phyloP scores from a whole-genome alignment of 2,797 vertebrate genomes.

The Peromyscus attwateri region DNA sequence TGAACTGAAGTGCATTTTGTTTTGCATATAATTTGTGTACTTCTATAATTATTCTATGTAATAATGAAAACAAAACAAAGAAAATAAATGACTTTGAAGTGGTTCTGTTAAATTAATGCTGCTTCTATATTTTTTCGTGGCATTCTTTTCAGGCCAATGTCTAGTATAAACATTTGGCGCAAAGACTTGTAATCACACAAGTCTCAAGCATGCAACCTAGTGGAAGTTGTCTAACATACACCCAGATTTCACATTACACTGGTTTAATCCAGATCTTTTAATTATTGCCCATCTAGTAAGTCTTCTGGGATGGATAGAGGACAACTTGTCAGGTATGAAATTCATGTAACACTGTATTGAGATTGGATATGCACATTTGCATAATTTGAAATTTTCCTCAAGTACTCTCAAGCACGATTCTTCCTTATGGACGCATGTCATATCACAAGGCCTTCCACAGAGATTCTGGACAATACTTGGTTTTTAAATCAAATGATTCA shows the following conservation, averaged over 20 bases:
- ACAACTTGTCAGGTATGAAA: conserved; percentile 13
- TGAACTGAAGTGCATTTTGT: conserved; percentile 27
- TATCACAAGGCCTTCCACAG: neutral
- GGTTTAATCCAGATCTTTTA: conserved; percentile 49
- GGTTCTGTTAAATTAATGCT: conserved; percentile 55
- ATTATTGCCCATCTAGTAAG: conserved; percentile 29
- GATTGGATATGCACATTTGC: conserved; percentile 21
- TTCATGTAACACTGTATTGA: conserved; percentile 46
- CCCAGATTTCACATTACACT: conserved; percentile 26
- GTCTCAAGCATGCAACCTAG: conserved; percentile 14
- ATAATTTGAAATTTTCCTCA: conserved; percentile 47
- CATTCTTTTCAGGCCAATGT: conserved; percentile 53
- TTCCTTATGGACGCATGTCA: neutral
- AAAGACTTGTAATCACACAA: conserved; percentile 44
- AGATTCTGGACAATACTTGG: neutral
- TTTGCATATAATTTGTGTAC: conserved; percentile 44
- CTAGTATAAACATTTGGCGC: conserved; percentile 65
- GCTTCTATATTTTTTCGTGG: conserved; percentile 45
- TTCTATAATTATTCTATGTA: neutral
- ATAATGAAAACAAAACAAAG: neutral
- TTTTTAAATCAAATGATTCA: conserved; percentile 46
- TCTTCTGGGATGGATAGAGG: neutral
- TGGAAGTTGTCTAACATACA: conserved; percentile 24
- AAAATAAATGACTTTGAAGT: conserved; percentile 46
- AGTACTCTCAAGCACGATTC: conserved; percentile 24